Evolutionary conservation across 2,113 vertebrate genomes (phyloP), one percentile per base, ranked within the genome.

Genomic region (Chionomys nivalis): DNA sequence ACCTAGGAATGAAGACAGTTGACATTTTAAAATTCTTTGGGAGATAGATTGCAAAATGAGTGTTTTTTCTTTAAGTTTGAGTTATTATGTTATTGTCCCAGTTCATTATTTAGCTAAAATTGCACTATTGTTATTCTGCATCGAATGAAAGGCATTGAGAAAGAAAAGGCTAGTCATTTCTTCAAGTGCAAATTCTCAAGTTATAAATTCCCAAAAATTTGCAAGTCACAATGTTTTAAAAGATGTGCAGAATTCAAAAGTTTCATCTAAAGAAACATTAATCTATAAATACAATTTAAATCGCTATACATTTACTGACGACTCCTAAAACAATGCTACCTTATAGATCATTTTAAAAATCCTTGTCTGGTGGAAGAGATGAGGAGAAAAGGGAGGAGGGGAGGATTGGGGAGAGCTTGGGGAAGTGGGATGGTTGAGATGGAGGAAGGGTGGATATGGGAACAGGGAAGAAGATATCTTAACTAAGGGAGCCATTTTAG

Each of bases 1-100:
- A 99, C 99, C 99, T 99, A 97, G n/a, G 94, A 97, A 96, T 72
- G 92, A 73, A 90, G 97, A 91, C 5, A 21, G 3, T 44, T 49
- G 24, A 28, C 26, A 83, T 87, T 79, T 97, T 91, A 73, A 87
- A 94, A 94, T 3, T 33, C 8, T 70, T 70, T 58, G 2, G 87
- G 52, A 23, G 6, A 65, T 12, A 83, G 49, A 82, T 23, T 72
- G 72, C 24, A 95, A 90, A 65, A 79, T 49, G 75, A 19, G 47
- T 44, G 55, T 58, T 66, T 78, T 83, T 31, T 65, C 52, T 36
- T 83, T 68, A 68, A 86, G 33, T 68, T 72, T 68, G 55, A 65
- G 4, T 19, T n/a, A 93, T 63, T 73, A 14, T 7, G 49, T 68
- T 91, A 55, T 26, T 44, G 89, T 61, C 88, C 52, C 44, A 88